Evolutionary conservation across 2,113 vertebrate genomes (phyloP), one percentile per base, ranked within the genome.

Genomic region (Phaethon lepturus): DNA sequence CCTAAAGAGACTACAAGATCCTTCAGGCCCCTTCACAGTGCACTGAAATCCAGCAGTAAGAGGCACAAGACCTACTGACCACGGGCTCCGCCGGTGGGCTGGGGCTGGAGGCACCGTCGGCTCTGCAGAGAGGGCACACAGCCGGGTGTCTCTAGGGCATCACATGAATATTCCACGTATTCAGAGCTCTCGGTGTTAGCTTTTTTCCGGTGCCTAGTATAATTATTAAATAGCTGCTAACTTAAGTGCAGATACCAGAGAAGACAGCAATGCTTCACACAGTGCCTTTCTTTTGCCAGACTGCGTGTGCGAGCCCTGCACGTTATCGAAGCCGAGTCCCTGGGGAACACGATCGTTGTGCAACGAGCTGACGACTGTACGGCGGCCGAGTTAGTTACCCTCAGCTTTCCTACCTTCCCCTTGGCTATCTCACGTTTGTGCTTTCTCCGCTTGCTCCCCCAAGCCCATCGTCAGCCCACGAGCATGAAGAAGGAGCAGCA

Each of bases 261-360:
- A n/a, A 23, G 35, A 25, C 24, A 38, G 64, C 35, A 18, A 7
- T 7, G 26, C 38, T 28, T 49, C 35, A 10, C 10, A 42, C 17
- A 2, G 52, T 17, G 44, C 26, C 25, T 35, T 31, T 40, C 50
- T 13, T 50, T 31, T 6, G 25, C 33, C 63, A 25, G 18, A 2
- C 16, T 11, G 14, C 45, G 7, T 20, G 52, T 14, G 53, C 5
- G 5, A 64, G 25, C 35, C 67, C 42, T 2, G 6, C 8, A 7
- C 24, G 2, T 29, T 9, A 15, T 44, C 7, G 2, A 33, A 29
- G 33, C 24, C 0, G 1, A 17, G 44, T 31, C 38, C 17, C 33
- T 1, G 0, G 26, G 45, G 26, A 82, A 38, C 60, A 25, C 7
- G 8, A 10, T 14, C 35, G 52, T 52, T 33, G 20, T 9, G 25